These are phyloP conservation scores for Eubasilissa splendida DNA, from an alignment of 2,888 invertebrate species.

Conservation along the genomic window DNA sequence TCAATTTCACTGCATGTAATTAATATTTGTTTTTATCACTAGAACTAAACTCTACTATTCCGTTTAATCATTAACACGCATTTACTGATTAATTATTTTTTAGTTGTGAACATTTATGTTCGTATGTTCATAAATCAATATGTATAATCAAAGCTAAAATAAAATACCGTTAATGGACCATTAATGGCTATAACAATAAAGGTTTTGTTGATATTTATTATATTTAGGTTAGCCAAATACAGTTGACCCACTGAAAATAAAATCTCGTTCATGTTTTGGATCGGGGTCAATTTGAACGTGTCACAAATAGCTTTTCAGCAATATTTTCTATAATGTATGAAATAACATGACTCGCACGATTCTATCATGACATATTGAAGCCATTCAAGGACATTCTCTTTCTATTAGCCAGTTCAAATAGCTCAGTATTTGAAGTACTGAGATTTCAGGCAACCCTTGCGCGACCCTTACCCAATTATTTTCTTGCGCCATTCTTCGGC, in stretches of 20 bases:
- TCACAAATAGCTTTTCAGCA: neutral
- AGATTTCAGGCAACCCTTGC: neutral
- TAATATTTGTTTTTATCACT: too few relatives aligned
- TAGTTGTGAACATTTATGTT: too few relatives aligned
- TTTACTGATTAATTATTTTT: too few relatives aligned
- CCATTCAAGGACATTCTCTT: constrained; percentile 23
- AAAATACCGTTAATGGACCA: too few relatives aligned
- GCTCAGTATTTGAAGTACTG: neutral
- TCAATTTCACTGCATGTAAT: too few relatives aligned
- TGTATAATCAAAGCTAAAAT: too few relatives aligned
- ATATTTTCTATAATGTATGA: constrained; percentile 2
- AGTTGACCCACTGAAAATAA: constrained; percentile 2
- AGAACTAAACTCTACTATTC: too few relatives aligned
- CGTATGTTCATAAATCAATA: too few relatives aligned
- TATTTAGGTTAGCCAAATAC: constrained; percentile 25
- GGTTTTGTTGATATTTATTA: constrained; percentile 17
- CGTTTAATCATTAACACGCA: too few relatives aligned
- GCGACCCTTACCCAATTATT: constrained; percentile 8
- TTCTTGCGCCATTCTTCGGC: constrained; percentile 11
- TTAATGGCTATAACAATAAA: constrained; percentile 5
- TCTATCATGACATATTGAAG: neutral
- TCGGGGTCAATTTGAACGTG: constrained; percentile 19
- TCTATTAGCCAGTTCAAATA: constrained; percentile 15
- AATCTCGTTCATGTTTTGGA: constrained; percentile 11
- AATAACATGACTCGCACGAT: constrained; percentile 6